phyloP scores from a whole-genome alignment of 2,797 vertebrate genomes.

The Liasis olivaceus region DNA sequence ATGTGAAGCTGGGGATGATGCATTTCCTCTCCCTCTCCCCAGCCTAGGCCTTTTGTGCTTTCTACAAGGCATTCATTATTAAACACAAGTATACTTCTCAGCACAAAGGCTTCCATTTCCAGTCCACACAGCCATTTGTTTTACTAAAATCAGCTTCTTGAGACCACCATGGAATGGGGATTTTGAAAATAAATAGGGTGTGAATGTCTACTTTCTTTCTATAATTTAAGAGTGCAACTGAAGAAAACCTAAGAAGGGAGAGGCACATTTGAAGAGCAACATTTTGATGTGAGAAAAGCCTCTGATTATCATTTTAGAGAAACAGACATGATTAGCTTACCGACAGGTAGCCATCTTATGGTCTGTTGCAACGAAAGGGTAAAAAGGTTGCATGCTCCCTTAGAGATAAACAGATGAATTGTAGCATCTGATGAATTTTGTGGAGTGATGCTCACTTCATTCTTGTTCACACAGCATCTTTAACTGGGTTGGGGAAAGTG shows the following conservation, averaged over 20 bases:
- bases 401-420: neutral
- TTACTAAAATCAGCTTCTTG: constrained; percentile 11
- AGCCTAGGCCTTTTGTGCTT: constrained; percentile 28
- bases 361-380: neutral
- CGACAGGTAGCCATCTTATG: neutral
- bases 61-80: constrained; percentile 42
- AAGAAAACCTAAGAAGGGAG: neutral
- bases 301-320: neutral
- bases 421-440: neutral
- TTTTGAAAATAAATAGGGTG: constrained; percentile 20
- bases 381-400: neutral
- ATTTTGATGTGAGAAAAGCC: neutral
- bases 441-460: neutral
- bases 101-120: constrained; percentile 1
- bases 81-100: constrained; percentile 29
- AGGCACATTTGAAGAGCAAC: neutral
- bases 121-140: neutral
- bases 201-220: neutral
- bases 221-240: neutral
- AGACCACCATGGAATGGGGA: constrained; percentile 34
- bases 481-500: neutral
- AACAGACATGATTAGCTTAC: neutral
- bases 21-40: neutral
- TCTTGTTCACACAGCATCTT: neutral
- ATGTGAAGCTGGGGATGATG: constrained; percentile 28